Conservation (phyloP, 1,140 invertebrate species). For the Musca domestica region DNA sequence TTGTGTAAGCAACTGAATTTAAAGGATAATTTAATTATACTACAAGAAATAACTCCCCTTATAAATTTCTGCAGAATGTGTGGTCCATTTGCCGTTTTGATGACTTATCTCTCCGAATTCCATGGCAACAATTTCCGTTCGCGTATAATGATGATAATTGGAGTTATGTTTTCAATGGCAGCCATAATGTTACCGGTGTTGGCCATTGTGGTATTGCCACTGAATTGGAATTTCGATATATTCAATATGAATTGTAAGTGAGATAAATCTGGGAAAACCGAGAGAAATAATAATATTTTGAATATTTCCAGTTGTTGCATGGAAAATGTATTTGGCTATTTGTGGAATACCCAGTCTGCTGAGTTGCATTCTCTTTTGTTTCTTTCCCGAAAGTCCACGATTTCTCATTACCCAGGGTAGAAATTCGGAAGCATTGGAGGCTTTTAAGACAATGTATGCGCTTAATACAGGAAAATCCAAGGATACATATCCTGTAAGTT, state of each 20-base stretch:
- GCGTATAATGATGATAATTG: slow-evolving; percentile 63
- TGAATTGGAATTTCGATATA: slow-evolving; percentile 38
- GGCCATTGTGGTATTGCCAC: slow-evolving; percentile 59
- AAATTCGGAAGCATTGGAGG: slow-evolving; percentile 60
- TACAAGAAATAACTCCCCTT: too few species aligned
- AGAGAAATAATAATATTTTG: too few species aligned
- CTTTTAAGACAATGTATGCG: slow-evolving; percentile 25
- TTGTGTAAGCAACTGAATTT: slow-evolving; percentile 63
- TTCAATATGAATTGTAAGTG: slow-evolving; percentile 39
- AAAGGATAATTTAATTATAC: neutral
- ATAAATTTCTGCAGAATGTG: slow-evolving; percentile 60
- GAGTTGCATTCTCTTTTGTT: slow-evolving; percentile 62
- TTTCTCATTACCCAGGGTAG: slow-evolving; percentile 70
- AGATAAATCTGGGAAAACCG: too few species aligned
- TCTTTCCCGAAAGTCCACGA: slow-evolving; percentile 79
- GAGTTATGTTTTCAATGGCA: slow-evolving; percentile 62
- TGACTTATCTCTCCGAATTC: slow-evolving; percentile 69
- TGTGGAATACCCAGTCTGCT: slow-evolving; percentile 66
- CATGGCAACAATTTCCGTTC: slow-evolving; percentile 63
- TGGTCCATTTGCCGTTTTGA: slow-evolving; percentile 68
- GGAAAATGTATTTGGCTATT: slow-evolving; percentile 72
- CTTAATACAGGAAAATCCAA: slow-evolving; percentile 60
- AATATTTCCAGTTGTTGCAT: slow-evolving; percentile 63
- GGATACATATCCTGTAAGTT: slow-evolving; percentile 63
- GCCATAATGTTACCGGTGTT: slow-evolving; percentile 59